phyloP scores from a whole-genome alignment of 2,888 invertebrate species.

The Lamellibrachia satsuma region DNA sequence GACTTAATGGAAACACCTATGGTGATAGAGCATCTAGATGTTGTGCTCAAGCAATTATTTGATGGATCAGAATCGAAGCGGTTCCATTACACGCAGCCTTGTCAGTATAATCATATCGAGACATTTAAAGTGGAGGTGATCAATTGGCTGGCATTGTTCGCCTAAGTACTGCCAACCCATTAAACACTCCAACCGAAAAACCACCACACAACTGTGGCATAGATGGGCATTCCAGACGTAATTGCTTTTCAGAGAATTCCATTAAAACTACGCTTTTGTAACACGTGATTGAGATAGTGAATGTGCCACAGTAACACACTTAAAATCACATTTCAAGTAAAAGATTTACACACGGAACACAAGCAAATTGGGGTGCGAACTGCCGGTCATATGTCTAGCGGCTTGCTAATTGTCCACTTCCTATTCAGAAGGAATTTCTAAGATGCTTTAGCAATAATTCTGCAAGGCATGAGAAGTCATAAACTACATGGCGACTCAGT shows the following conservation, averaged over 20 bases:
- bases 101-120: not conserved
- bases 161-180: not conserved
- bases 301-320: not conserved
- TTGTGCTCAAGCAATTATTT: not conserved
- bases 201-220: not conserved
- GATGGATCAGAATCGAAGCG: not conserved
- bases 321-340: not conserved
- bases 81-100: not conserved
- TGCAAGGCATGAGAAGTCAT: not conserved
- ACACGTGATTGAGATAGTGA: not conserved
- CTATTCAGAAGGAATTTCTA: not conserved
- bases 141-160: not conserved
- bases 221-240: not conserved
- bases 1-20: not conserved
- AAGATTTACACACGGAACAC: not conserved
- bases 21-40: not conserved
- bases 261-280: not conserved
- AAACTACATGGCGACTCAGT: not conserved
- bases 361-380: not conserved
- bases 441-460: not conserved
- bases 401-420: not conserved
- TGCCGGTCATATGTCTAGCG: not conserved
- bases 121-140: not conserved
- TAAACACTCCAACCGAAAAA: not conserved
- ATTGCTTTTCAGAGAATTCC: constrained; percentile 6